phyloP scores from a whole-genome alignment of 2,888 invertebrate species.

The Aleiodes leptofemur region DNA sequence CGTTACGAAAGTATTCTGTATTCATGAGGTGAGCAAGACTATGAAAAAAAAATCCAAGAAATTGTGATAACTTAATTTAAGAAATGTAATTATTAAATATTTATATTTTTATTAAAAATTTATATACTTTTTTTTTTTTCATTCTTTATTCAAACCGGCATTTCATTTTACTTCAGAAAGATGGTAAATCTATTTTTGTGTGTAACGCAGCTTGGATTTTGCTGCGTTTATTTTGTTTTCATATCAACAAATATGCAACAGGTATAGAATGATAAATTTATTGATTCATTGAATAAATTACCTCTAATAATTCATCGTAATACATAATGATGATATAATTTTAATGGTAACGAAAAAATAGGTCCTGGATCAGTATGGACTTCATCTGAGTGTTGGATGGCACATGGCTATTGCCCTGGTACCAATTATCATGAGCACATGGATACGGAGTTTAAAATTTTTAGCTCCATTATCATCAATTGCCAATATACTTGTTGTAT shows the following conservation, averaged over 20 bases:
- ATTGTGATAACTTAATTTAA: slow-evolving; percentile 1
- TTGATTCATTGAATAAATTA: neutral
- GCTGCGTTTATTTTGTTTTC: slow-evolving; percentile 97
- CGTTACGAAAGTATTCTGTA: slow-evolving; percentile 79
- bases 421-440: slow-evolving; percentile 84
- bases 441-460: slow-evolving; percentile 86
- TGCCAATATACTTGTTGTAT: slow-evolving; percentile 86
- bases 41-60: neutral
- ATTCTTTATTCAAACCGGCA: slow-evolving; percentile 16
- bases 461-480: slow-evolving; percentile 87
- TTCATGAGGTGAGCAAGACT: slow-evolving; percentile 78
- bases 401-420: slow-evolving; percentile 86
- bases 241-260: slow-evolving; percentile 90
- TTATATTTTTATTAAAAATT: slow-evolving; percentile 4
- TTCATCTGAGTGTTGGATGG: slow-evolving; percentile 80
- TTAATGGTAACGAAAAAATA: slow-evolving; percentile 66
- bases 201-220: slow-evolving; percentile 98
- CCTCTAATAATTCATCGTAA: neutral
- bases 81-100: slow-evolving; percentile 29
- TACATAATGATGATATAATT: slow-evolving; percentile 11
- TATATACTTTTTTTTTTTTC: neutral
- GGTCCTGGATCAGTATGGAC: slow-evolving; percentile 82
- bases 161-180: slow-evolving; percentile 64
- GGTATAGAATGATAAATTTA: slow-evolving; percentile 74
- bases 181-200: slow-evolving; percentile 91